phyloP scores from a whole-genome alignment of 2,797 vertebrate genomes.

The Myotis myotis region DNA sequence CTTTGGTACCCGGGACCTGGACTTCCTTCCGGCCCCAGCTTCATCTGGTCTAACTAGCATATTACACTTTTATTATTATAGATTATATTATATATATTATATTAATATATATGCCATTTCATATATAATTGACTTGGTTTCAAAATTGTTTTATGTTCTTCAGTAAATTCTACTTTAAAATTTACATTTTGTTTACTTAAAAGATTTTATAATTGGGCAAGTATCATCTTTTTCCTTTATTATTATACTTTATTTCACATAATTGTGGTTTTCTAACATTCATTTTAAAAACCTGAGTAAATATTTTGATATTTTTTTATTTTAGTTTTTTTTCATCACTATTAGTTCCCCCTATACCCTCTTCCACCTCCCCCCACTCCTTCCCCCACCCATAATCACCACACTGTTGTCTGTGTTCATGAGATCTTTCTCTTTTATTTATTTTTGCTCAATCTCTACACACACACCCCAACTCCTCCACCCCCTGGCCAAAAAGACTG shows the following conservation, averaged over 20 bases:
- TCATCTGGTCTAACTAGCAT: background rate
- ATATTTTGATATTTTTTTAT: background rate
- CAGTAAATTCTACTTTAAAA: slow-evolving; percentile 58
- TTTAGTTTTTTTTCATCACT: background rate
- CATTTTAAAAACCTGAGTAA: slow-evolving; percentile 48
- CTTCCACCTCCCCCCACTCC: background rate
- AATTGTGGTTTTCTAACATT: slow-evolving; percentile 73
- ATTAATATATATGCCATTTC: background rate
- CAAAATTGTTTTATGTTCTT: slow-evolving; percentile 49
- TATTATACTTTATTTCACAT: slow-evolving; percentile 68
- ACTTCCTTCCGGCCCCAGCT: too few species aligned
- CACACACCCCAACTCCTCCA: background rate
- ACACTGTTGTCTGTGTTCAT: background rate
- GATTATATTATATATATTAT: background rate
- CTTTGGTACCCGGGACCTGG: too few species aligned
- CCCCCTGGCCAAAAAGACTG: background rate
- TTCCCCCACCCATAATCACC: background rate
- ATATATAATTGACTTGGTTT: slow-evolving; percentile 53
- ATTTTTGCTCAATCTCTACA: background rate
- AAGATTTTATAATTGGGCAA: slow-evolving; percentile 66
- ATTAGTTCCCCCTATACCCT: background rate
- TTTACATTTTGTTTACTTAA: slow-evolving; percentile 57
- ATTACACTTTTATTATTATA: background rate
- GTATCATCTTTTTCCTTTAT: slow-evolving; percentile 62
- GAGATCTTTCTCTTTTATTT: background rate